Percentiles rank a stretch among this genome's conserved stretches.
Evolutionary conservation across 1,140 invertebrate genomes (phyloP).

Genomic region (Hypothenemus hampei): DNA sequence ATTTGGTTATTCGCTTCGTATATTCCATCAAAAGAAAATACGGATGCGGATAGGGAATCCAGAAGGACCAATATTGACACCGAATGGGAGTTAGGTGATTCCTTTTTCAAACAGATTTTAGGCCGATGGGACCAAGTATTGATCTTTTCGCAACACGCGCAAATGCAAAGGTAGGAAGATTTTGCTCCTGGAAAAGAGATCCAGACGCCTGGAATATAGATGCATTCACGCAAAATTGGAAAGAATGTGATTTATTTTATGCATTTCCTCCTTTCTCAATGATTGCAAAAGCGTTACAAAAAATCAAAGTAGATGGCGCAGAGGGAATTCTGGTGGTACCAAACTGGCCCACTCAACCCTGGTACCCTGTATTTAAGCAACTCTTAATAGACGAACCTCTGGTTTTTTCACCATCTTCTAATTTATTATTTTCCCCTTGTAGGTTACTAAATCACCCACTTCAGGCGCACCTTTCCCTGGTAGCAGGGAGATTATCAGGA

Average conservation of each 20-base stretch:
- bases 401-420: no score
- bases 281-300: slow-evolving; percentile 31
- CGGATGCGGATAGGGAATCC: slow-evolving; percentile 30
- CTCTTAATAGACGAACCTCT: no score
- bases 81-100: slow-evolving; percentile 16
- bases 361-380: slow-evolving; percentile 31
- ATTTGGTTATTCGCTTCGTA: slow-evolving; percentile 33
- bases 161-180: slow-evolving; percentile 33
- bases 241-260: slow-evolving; percentile 33
- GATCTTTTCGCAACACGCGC: slow-evolving; percentile 34
- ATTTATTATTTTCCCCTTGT: no score
- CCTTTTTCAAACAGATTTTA: slow-evolving; percentile 10
- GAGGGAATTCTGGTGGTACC: slow-evolving; percentile 35
- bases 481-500: slow-evolving; percentile 32
- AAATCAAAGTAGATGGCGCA: slow-evolving; percentile 32
- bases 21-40: slow-evolving; percentile 28
- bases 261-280: slow-evolving; percentile 36
- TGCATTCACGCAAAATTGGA: slow-evolving; percentile 35
- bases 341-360: slow-evolving; percentile 32
- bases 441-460: no score
- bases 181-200: slow-evolving; percentile 34
- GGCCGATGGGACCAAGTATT: slow-evolving; percentile 27
- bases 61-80: slow-evolving; percentile 26
- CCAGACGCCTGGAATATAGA: slow-evolving; percentile 28
- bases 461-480: slow-evolving; percentile 10